A percentile compares a stretch with the other conserved stretches of the same genome.
Conservation (phyloP, 64 coral and sea anemone genomes). For the Actinia equina region DNA sequence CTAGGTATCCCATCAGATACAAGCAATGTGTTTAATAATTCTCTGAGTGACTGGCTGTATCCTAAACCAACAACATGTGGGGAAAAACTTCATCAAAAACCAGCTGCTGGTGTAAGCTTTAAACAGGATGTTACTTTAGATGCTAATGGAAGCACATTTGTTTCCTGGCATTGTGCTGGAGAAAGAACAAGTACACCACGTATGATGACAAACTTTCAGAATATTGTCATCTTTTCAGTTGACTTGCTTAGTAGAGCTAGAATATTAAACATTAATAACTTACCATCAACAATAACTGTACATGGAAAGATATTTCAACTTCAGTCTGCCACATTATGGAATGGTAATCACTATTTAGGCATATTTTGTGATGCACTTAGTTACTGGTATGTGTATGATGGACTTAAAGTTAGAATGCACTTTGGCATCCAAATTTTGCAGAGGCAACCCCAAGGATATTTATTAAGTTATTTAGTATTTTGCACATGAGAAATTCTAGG, state of each 20-base stretch:
- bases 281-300: background rate
- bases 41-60: conserved; percentile 28
- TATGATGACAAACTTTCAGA: conserved; percentile 20
- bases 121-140: conserved; percentile 13
- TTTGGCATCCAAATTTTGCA: too few species aligned
- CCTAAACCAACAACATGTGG: background rate
- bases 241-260: conserved; percentile 48
- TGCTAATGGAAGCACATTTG: background rate
- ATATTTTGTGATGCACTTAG: too few species aligned
- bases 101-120: background rate
- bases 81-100: conserved; percentile 21
- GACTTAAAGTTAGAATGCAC: too few species aligned
- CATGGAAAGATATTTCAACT: conserved; percentile 9
- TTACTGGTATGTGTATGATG: conserved; percentile 60
- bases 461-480: too few species aligned
- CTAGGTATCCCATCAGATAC: background rate
- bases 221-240: conserved; percentile 67
- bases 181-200: background rate
- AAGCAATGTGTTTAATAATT: background rate
- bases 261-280: conserved; percentile 17
- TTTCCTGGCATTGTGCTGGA: conserved; percentile 44
- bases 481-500: too few species aligned
- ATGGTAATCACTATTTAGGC: conserved; percentile 54
- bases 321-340: conserved; percentile 36
- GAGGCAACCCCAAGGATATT: too few species aligned